Percentiles rank a stretch among this genome's conserved stretches.
Evolutionary conservation across 1,140 invertebrate genomes (phyloP).

Genomic region (Chironomus tepperi): DNA sequence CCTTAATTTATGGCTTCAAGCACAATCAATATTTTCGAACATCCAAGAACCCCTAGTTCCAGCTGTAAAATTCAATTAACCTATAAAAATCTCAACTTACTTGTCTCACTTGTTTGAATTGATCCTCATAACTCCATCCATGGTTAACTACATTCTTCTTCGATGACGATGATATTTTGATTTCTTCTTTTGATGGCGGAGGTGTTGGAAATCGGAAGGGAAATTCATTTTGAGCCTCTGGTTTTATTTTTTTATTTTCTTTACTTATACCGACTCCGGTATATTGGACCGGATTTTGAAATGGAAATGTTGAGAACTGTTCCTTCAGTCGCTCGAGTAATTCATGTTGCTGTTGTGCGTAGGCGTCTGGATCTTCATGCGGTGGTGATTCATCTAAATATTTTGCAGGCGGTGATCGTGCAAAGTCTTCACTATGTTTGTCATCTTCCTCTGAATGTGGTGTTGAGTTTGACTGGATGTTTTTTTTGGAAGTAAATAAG

Average conservation of each 20-base stretch:
- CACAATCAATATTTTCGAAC: no score
- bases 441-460: slow-evolving; percentile 18
- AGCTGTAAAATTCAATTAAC: no score
- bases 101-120: slow-evolving; percentile 24
- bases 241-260: neutral
- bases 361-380: neutral
- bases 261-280: neutral
- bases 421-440: slow-evolving; percentile 6
- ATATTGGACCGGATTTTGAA: neutral
- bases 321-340: slow-evolving; percentile 7
- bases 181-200: slow-evolving; percentile 5
- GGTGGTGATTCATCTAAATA: slow-evolving; percentile 20
- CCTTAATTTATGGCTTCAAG: no score
- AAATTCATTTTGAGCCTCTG: slow-evolving; percentile 15
- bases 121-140: slow-evolving; percentile 20
- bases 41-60: no score
- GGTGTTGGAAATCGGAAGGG: slow-evolving; percentile 2
- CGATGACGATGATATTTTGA: neutral
- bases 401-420: slow-evolving; percentile 10
- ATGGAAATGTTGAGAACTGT: slow-evolving; percentile 11
- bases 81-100: neutral
- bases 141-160: neutral
- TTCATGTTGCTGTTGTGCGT: neutral
- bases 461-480: slow-evolving; percentile 1
- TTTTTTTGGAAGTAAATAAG: neutral